phyloP scores from a whole-genome alignment of 2,888 invertebrate species.

The Tridacna gigas region DNA sequence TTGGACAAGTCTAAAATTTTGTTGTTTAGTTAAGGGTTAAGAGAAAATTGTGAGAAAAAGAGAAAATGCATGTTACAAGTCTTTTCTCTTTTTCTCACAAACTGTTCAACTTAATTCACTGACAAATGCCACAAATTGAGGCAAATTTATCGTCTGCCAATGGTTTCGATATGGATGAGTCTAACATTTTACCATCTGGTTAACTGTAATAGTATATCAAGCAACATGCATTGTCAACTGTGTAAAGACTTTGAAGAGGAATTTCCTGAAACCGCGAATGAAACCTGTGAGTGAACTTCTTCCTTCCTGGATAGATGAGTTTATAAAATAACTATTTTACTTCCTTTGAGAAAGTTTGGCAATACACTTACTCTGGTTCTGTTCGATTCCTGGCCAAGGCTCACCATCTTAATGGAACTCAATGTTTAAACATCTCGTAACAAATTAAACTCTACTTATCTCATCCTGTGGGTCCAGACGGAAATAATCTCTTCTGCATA shows the following conservation, averaged over 20 bases:
- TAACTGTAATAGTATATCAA: too few relatives aligned
- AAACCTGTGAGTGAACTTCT: background rate
- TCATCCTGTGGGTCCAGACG: background rate
- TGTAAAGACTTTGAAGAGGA: background rate
- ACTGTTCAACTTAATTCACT: too few relatives aligned
- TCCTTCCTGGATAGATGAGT: background rate
- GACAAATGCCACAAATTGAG: too few relatives aligned
- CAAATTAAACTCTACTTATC: background rate
- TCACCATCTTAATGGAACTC: slow-evolving; percentile 22
- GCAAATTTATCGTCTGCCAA: too few relatives aligned
- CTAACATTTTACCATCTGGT: too few relatives aligned
- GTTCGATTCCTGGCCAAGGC: slow-evolving; percentile 27
- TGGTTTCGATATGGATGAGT: too few relatives aligned
- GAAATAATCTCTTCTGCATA: background rate
- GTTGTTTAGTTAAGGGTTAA: too few relatives aligned
- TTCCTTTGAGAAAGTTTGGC: background rate
- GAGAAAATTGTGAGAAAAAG: too few relatives aligned
- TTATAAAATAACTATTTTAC: background rate
- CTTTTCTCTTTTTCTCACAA: too few relatives aligned
- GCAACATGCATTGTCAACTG: background rate
- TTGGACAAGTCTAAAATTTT: too few relatives aligned
- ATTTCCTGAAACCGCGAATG: background rate
- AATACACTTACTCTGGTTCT: slow-evolving; percentile 26
- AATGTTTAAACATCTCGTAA: background rate
- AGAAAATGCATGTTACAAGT: too few relatives aligned